phyloP scores from a whole-genome alignment of 1,140 invertebrate genomes.

The Dendrolimus kikuchii region DNA sequence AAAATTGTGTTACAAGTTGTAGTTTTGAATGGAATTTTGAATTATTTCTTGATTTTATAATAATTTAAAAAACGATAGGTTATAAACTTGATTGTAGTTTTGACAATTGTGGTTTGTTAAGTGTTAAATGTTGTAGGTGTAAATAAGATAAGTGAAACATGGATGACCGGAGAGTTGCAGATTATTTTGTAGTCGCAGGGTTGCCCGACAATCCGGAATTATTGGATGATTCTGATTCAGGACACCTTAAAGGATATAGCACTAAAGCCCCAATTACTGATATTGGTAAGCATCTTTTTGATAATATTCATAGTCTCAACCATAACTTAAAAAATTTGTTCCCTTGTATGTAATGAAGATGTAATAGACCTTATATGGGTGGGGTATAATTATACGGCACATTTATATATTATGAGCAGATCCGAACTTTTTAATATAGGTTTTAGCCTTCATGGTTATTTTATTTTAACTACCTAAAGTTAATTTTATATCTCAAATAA shows the following conservation, averaged over 20 bases:
- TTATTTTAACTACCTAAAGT: no score
- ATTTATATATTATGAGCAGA: no score
- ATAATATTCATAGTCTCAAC: not conserved
- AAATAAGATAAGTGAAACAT: conserved; percentile 61
- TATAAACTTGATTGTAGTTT: conserved; percentile 18
- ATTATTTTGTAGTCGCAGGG: conserved; percentile 99
- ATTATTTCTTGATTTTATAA: no score
- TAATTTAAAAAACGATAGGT: conserved; percentile 14
- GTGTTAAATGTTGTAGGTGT: conserved; percentile 21
- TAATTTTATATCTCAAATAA: no score
- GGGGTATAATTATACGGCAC: no score
- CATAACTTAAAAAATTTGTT: no score
- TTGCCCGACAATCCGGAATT: conserved; percentile 86
- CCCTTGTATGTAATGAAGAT: no score
- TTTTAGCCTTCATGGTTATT: no score
- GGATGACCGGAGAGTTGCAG: conserved; percentile 88
- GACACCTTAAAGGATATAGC: conserved; percentile 81
- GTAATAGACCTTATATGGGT: no score
- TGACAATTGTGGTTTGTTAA: conserved; percentile 11
- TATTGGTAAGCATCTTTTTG: conserved; percentile 64
- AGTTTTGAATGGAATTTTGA: no score
- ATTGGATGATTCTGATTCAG: conserved; percentile 88
- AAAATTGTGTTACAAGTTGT: no score
- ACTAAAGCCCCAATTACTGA: conserved; percentile 95
- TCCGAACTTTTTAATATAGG: no score